Evolutionary conservation across 2,797 vertebrate genomes (phyloP).

Genomic region (Diplodus puntazzo): DNA sequence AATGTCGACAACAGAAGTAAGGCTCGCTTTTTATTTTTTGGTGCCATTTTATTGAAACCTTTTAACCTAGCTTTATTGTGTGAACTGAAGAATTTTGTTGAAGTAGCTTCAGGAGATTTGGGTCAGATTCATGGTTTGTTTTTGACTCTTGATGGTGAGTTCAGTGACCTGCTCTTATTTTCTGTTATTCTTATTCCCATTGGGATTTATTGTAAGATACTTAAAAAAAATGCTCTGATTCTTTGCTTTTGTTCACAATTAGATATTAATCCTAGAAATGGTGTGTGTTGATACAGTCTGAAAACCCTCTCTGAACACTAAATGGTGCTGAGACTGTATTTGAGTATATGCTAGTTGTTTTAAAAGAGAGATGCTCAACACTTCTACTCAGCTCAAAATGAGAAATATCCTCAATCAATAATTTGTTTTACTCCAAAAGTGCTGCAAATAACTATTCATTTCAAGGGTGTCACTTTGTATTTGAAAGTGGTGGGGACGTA

Average conservation of each 20-base stretch:
- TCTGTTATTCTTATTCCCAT: background rate
- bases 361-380: background rate
- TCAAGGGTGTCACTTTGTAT: too few relatives aligned
- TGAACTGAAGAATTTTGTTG: background rate
- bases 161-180: background rate
- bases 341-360: background rate
- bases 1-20: conserved; percentile 95
- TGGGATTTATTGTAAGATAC: background rate
- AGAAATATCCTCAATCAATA: background rate
- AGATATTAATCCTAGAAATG: background rate
- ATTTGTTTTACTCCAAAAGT: background rate
- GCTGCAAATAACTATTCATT: too few relatives aligned
- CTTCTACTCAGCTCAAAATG: background rate
- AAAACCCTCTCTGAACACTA: background rate
- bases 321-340: background rate
- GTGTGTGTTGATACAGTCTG: background rate
- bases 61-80: too few relatives aligned
- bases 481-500: too few relatives aligned
- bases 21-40: conserved; percentile 12
- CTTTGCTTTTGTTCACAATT: background rate
- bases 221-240: too few relatives aligned
- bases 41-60: too few relatives aligned
- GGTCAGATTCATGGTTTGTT: background rate
- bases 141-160: background rate
- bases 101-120: background rate